Evolutionary conservation across 2,888 invertebrate species (phyloP).

Genomic region (Sepiola atlantica): DNA sequence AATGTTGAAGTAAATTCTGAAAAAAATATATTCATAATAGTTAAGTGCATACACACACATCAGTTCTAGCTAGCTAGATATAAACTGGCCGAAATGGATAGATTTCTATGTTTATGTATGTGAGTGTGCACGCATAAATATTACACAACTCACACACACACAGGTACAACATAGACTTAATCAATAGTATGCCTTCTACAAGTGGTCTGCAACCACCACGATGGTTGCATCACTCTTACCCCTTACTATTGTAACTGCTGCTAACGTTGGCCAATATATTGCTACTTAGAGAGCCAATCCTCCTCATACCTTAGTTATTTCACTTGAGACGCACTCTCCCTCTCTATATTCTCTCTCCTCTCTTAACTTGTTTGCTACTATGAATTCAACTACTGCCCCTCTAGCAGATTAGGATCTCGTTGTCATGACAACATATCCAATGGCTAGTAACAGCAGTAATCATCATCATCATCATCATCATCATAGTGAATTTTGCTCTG

Average conservation of each 20-base stretch:
- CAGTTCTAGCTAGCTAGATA: too few relatives aligned
- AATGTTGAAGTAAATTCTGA: too few relatives aligned
- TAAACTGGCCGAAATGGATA: too few relatives aligned
- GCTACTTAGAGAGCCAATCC: background rate
- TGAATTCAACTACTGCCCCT: background rate
- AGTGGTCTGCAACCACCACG: background rate
- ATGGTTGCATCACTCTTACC: background rate
- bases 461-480: background rate
- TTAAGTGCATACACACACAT: background rate
- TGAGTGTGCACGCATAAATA: background rate
- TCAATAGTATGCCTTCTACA: background rate
- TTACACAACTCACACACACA: background rate
- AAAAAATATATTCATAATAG: background rate
- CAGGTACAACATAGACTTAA: background rate
- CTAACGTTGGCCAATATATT: background rate
- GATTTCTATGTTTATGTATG: background rate
- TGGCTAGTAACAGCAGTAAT: background rate
- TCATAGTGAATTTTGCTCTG: background rate
- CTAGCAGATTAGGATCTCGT: conserved; percentile 41
- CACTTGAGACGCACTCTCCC: background rate
- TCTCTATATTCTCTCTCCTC: background rate
- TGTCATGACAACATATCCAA: conserved; percentile 39
- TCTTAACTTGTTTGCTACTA: background rate
- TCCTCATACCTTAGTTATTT: background rate
- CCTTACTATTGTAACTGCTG: background rate